phyloP scores from a whole-genome alignment of 2,797 vertebrate genomes.

The Amniataba percoides region DNA sequence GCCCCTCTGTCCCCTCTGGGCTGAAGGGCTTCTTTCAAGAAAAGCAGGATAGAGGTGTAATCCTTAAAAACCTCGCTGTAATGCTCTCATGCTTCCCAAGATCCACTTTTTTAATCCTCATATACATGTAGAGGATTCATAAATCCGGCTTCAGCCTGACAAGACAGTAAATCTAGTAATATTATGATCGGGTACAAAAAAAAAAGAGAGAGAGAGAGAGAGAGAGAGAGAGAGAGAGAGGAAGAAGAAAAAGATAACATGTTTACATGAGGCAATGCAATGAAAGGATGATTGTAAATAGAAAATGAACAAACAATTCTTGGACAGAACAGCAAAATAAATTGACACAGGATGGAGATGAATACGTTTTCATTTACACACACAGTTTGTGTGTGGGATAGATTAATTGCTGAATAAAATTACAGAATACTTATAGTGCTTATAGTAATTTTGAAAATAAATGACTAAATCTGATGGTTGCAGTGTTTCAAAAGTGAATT shows the following conservation, averaged over 20 bases:
- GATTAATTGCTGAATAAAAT: no score
- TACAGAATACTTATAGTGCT: background rate
- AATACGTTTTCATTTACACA: constrained; percentile 3
- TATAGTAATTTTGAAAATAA: background rate
- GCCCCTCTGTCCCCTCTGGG: constrained; percentile 54
- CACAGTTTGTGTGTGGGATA: no score
- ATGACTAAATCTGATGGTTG: background rate
- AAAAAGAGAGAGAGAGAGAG: no score
- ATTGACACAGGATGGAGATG: constrained; percentile 11
- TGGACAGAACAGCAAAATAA: constrained; percentile 27
- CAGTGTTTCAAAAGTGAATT: background rate
- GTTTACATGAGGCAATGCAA: constrained; percentile 51
- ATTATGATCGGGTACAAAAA: constrained; percentile 45
- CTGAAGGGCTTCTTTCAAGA: constrained; percentile 82
- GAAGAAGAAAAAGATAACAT: constrained; percentile 8
- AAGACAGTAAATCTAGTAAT: constrained; percentile 77
- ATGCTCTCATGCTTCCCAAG: constrained; percentile 82
- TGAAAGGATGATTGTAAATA: constrained; percentile 28
- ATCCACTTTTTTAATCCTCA: constrained; percentile 84
- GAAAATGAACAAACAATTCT: constrained; percentile 49
- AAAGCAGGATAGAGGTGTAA: constrained; percentile 85
- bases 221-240: no score
- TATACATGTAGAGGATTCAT: constrained; percentile 82
- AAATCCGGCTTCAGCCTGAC: constrained; percentile 78
- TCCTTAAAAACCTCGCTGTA: constrained; percentile 84